Evolutionary conservation across 1,140 invertebrate species (phyloP).

Genomic region (Bombus consobrinus): DNA sequence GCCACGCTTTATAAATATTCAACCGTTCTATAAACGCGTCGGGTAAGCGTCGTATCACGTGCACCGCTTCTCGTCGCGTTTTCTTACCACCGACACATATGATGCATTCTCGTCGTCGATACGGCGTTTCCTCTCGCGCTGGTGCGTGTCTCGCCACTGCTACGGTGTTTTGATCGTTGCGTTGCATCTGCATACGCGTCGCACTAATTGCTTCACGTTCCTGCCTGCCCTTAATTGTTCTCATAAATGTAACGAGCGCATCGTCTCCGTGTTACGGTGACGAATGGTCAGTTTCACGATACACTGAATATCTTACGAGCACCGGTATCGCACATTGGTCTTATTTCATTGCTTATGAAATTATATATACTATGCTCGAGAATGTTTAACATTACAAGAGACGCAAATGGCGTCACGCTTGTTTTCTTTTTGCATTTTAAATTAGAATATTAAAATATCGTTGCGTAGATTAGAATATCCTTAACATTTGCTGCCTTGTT

Average conservation of each 20-base stretch:
- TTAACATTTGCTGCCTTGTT: no score
- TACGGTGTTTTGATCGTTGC: background rate
- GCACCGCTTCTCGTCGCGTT: background rate
- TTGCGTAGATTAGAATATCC: no score
- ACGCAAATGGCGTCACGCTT: no score
- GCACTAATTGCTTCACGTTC: slow-evolving; percentile 13
- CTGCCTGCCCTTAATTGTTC: slow-evolving; percentile 39
- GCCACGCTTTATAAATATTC: slow-evolving; percentile 53
- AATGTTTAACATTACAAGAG: background rate
- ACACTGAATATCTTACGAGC: background rate
- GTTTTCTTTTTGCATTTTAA: no score
- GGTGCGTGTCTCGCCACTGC: no score
- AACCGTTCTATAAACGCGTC: slow-evolving; percentile 24
- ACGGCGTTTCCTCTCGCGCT: background rate
- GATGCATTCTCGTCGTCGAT: background rate
- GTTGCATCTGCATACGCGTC: slow-evolving; percentile 26
- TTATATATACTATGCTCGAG: background rate
- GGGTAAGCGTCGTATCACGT: background rate
- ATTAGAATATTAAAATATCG: no score
- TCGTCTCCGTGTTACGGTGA: background rate
- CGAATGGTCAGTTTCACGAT: background rate
- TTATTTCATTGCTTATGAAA: background rate
- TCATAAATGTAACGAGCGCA: slow-evolving; percentile 34
- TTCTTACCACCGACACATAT: background rate
- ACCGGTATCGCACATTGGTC: background rate